These are phyloP conservation scores for Caenorhabditis drosophilae DNA, from an alignment of 2,888 invertebrate species.

Conservation along the genomic window DNA sequence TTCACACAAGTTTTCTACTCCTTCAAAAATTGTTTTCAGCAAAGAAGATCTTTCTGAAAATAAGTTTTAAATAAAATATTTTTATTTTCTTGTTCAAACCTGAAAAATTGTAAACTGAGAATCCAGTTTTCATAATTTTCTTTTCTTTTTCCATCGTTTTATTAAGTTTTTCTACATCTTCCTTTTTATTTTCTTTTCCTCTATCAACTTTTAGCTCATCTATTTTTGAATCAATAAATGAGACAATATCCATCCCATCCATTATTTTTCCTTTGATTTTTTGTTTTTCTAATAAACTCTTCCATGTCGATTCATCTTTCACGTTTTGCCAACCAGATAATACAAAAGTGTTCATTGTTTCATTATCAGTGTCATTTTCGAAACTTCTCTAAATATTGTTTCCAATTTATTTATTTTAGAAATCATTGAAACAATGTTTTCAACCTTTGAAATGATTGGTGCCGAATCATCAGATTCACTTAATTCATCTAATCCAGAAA, in stretches of 20 bases:
- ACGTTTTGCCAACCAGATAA: constrained; percentile 45
- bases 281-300: constrained; percentile 25
- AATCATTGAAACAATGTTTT: not conserved
- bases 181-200: constrained; percentile 14
- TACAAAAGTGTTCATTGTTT: constrained; percentile 36
- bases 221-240: constrained; percentile 11
- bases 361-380: constrained; percentile 41
- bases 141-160: constrained; percentile 3
- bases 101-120: constrained; percentile 27
- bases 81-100: not conserved
- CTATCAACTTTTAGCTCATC: constrained; percentile 4
- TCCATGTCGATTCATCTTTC: constrained; percentile 7
- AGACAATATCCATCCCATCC: constrained; percentile 3
- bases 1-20: constrained; percentile 37
- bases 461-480: constrained; percentile 4
- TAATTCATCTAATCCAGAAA: constrained; percentile 58
- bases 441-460: not conserved
- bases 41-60: constrained; percentile 33
- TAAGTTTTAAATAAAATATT: not conserved
- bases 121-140: constrained; percentile 13
- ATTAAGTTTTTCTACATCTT: constrained; percentile 3
- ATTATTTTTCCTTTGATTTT: constrained; percentile 20
- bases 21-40: constrained; percentile 32
- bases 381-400: too few species aligned
- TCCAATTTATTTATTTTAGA: constrained; percentile 2